Evolutionary conservation across 92 coral and sea anemone genomes (phyloP), one percentile per base, ranked within the genome.

Genomic region (Zoanthus sansibaricus): DNA sequence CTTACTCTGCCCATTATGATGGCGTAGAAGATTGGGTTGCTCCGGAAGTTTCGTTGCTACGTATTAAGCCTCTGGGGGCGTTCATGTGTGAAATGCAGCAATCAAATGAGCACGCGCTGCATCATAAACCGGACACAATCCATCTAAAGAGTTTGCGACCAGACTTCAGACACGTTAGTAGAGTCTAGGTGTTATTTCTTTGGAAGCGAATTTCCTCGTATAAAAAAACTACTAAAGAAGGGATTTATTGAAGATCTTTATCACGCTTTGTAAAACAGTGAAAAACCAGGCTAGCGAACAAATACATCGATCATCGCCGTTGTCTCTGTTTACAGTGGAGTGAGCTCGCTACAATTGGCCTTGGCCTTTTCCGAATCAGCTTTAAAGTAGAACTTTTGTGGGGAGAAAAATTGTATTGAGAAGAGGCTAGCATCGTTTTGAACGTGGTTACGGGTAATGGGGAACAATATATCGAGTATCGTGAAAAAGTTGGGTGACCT

Each of bases 401-500:
- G 0, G 52, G 82, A 37, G 42, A 49, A 49, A 49, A 49, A 49
- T 11, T 49, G 12, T 11, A 49, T 2, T 1, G 1, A 49, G 12
- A 52, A 37, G 82, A 12, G 37, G 30, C 11, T 5, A 1, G 1
- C 12, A 30, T 13, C 45, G 42, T 71, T 18, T 30, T 13, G 45
- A 64, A 30, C 75, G 58, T 12, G 12, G 6, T 49, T 7, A 11
- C 45, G 42, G 64, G 66, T n/a, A 76, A 80, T 80, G 85, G 85
- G 85, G 59, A 80, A 66, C 45, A 80, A 80, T 16, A 20, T 80
- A 3, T 64, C 85, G 17, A 66, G 44, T 47, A 66, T 80, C n/a
- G 85, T 80, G 56, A 80, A 80, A 49, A 80, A 80, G 20, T 48
- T 80, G 20, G 66, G 85, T 54, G 85, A 80, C 66, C 54, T 80